phyloP scores from a whole-genome alignment of 1,140 invertebrate species.

The Helicorthomorpha holstii region DNA sequence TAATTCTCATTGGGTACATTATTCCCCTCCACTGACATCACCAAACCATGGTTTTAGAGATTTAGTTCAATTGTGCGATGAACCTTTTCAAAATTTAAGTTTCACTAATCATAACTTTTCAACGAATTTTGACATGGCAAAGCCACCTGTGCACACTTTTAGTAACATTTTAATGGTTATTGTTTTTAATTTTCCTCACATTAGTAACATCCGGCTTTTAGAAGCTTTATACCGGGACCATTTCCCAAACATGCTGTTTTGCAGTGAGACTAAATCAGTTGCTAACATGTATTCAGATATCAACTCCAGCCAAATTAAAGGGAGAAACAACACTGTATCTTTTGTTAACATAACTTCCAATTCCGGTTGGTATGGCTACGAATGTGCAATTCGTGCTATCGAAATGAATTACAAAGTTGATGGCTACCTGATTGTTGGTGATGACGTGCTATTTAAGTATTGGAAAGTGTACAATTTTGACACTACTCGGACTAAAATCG shows the following conservation, averaged over 20 bases:
- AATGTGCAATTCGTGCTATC: slow-evolving; percentile 22
- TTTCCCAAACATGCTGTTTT: slow-evolving; percentile 24
- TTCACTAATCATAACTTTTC: too few relatives aligned
- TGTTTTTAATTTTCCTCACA: slow-evolving; percentile 20
- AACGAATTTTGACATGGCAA: too few relatives aligned
- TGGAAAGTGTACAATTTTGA: slow-evolving; percentile 14
- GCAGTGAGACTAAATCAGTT: slow-evolving; percentile 18
- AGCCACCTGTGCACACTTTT: neutral
- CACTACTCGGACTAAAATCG: too few relatives aligned
- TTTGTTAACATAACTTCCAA: neutral
- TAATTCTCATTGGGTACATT: too few relatives aligned
- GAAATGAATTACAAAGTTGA: slow-evolving; percentile 24
- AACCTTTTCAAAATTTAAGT: too few relatives aligned
- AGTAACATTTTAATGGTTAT: slow-evolving; percentile 17
- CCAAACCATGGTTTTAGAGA: too few relatives aligned
- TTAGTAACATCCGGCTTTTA: slow-evolving; percentile 21
- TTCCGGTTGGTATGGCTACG: slow-evolving; percentile 12
- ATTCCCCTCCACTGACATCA: too few relatives aligned
- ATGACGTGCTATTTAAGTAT: slow-evolving; percentile 19
- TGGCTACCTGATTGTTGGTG: slow-evolving; percentile 20
- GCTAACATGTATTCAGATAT: too few relatives aligned
- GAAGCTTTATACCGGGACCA: slow-evolving; percentile 20
- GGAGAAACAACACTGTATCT: neutral
- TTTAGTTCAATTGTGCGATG: too few relatives aligned
- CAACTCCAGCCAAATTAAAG: too few relatives aligned